These are phyloP conservation scores for Chrysoperla carnea DNA, from an alignment of 1,140 invertebrate genomes.

Conservation along the genomic window DNA sequence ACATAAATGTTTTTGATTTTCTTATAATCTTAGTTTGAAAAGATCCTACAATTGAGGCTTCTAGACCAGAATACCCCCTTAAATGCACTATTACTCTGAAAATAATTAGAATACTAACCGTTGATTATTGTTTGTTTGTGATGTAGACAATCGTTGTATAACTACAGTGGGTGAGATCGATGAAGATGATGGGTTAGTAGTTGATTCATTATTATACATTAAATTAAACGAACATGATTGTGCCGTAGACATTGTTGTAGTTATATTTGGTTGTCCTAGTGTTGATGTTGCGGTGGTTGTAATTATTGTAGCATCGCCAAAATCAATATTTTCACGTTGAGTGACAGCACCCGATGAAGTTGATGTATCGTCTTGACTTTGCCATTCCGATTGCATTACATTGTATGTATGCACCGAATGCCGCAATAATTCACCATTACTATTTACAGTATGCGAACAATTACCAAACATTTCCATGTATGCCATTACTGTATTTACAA, in stretches of 20 bases:
- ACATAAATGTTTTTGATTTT: too few species aligned
- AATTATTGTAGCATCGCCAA: too few species aligned
- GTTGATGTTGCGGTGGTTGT: too few species aligned
- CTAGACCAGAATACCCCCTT: too few species aligned
- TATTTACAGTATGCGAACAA: slow-evolving; percentile 48
- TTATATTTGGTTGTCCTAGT: too few species aligned
- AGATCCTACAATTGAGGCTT: too few species aligned
- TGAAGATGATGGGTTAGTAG: not conserved
- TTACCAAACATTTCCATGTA: slow-evolving; percentile 92
- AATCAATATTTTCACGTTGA: too few species aligned
- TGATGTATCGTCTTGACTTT: slow-evolving; percentile 35
- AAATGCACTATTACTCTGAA: too few species aligned
- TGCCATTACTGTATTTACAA: slow-evolving; percentile 61
- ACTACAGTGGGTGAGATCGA: not conserved
- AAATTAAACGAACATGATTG: slow-evolving; percentile 35
- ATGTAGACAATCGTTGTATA: not conserved
- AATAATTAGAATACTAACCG: too few species aligned
- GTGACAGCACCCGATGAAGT: too few species aligned
- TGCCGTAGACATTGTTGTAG: slow-evolving; percentile 24
- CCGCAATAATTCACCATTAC: slow-evolving; percentile 51
- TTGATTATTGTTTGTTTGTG: too few species aligned
- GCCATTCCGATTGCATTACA: slow-evolving; percentile 45
- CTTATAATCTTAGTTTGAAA: too few species aligned
- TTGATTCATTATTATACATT: not conserved
- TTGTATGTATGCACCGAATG: slow-evolving; percentile 71